These are phyloP conservation scores for Ornithoptera alexandrae DNA, from an alignment of 2,888 invertebrate species.

Conservation along the genomic window DNA sequence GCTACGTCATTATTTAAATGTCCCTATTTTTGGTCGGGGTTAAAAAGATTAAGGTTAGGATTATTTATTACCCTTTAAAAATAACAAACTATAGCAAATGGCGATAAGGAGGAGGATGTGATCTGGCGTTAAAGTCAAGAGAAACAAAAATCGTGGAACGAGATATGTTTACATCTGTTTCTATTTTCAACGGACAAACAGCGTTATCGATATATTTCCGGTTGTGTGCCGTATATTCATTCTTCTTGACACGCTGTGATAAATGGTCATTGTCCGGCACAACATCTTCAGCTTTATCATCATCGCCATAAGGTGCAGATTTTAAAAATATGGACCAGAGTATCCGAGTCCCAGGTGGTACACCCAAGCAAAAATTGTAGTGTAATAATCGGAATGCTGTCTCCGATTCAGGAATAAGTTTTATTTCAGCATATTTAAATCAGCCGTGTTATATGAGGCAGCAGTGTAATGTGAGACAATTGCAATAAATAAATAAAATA, in stretches of 20 bases:
- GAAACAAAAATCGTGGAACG: conserved; percentile 27
- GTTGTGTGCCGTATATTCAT: conserved; percentile 54
- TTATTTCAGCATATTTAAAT: conserved; percentile 36
- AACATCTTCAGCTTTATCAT: conserved; percentile 35
- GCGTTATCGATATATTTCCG: conserved; percentile 52
- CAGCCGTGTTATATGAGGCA: background rate
- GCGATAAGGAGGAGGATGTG: no score
- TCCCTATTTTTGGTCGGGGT: no score
- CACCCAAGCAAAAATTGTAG: conserved; percentile 57
- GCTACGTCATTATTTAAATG: no score
- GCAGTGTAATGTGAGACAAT: conserved; percentile 3
- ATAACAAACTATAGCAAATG: no score
- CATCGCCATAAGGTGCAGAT: conserved; percentile 25
- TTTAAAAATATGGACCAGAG: conserved; percentile 31
- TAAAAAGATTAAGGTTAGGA: no score
- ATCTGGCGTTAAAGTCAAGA: conserved; percentile 2
- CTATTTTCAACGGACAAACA: conserved; percentile 47
- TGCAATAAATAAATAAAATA: background rate
- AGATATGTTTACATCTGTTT: conserved; percentile 38
- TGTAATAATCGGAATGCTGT: conserved; percentile 56
- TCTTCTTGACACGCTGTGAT: conserved; percentile 52
- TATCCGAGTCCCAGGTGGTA: conserved; percentile 57
- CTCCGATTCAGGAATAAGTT: conserved; percentile 45
- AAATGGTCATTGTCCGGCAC: conserved; percentile 37
- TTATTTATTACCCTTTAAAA: no score